Evolutionary conservation across 2,113 vertebrate species (phyloP).

Genomic region (Conger conger): DNA sequence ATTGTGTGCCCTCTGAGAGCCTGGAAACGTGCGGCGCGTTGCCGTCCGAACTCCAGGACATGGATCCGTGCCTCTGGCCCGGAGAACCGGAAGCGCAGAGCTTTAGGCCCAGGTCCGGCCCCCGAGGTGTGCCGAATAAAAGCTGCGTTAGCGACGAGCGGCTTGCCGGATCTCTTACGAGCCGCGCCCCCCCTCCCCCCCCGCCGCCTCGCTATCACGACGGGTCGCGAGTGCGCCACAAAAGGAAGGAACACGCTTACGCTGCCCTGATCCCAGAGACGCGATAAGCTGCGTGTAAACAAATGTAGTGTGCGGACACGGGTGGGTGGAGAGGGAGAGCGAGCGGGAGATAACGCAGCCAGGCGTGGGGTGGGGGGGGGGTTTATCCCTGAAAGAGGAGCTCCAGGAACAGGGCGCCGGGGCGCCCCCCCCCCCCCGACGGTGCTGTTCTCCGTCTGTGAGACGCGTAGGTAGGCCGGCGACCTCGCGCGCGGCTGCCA

Average conservation of each 20-base stretch:
- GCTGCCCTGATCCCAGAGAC: not conserved
- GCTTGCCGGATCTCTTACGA: not conserved
- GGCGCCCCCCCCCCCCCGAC: too few species aligned
- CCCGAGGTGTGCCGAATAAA: too few species aligned
- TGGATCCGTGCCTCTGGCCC: too few species aligned
- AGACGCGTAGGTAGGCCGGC: not conserved
- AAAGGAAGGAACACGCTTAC: not conserved
- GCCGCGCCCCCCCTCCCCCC: too few species aligned
- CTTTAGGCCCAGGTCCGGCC: too few species aligned
- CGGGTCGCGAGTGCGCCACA: not conserved
- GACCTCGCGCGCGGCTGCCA: not conserved
- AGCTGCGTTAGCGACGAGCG: not conserved
- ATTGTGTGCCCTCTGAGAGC: not conserved
- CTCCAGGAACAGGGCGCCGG: not conserved
- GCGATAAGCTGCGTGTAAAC: conserved; percentile 11
- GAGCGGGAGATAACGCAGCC: not conserved
- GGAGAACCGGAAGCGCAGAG: too few species aligned
- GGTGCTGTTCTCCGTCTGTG: not conserved
- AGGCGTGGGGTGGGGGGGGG: not conserved
- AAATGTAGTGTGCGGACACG: not conserved
- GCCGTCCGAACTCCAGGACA: too few species aligned
- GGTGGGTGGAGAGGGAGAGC: not conserved
- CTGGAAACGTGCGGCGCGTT: too few species aligned
- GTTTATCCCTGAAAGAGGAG: not conserved
- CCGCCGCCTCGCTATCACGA: too few species aligned